Conservation (phyloP, 1,140 invertebrate genomes). For the Lamellibrachia luymesi region DNA sequence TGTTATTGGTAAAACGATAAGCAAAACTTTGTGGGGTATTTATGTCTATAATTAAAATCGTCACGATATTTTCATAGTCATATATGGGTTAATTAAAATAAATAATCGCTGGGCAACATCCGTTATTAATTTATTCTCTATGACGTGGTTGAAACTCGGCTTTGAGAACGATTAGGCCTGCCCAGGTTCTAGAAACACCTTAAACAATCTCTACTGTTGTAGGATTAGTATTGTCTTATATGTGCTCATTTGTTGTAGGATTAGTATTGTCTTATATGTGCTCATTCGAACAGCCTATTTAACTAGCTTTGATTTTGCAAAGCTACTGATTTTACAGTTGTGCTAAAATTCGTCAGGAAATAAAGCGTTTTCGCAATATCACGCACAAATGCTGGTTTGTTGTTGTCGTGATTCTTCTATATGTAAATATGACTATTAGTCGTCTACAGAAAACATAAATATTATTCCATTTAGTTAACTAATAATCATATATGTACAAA, state of each 20-base stretch:
- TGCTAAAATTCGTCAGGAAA: too few relatives aligned
- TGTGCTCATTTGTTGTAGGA: neutral
- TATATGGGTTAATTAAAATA: neutral
- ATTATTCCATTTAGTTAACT: too few relatives aligned
- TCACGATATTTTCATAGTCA: neutral
- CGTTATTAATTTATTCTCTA: neutral
- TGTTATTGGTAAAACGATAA: too few relatives aligned
- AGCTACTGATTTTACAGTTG: too few relatives aligned
- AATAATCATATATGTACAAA: too few relatives aligned
- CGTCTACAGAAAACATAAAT: too few relatives aligned
- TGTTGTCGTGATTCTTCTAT: too few relatives aligned
- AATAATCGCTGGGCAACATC: neutral
- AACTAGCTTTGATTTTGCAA: neutral
- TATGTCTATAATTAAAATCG: neutral
- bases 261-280: neutral
- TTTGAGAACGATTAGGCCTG: neutral
- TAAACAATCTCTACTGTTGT: neutral
- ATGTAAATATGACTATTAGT: too few relatives aligned
- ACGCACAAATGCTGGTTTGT: too few relatives aligned
- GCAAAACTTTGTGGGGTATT: neutral
- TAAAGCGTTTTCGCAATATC: too few relatives aligned
- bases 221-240: neutral
- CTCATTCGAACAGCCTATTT: neutral
- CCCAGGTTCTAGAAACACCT: neutral
- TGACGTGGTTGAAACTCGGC: neutral